phyloP scores from a whole-genome alignment of 2,113 vertebrate species.

The Crotalus viridis region DNA sequence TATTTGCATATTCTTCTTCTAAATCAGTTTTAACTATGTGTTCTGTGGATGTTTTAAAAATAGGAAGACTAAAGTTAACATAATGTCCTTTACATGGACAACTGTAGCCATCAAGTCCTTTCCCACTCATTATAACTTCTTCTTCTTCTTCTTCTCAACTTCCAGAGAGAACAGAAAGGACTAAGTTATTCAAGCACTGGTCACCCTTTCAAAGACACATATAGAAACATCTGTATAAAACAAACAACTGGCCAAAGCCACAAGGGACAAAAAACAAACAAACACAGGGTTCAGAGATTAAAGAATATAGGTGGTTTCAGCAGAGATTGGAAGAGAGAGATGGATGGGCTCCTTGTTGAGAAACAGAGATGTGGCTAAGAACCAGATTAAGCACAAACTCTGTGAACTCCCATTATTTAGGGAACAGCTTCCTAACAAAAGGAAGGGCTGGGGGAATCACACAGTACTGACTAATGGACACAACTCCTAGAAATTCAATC shows the following conservation, averaged over 20 bases:
- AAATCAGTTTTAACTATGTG: not conserved
- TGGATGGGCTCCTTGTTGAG: not conserved
- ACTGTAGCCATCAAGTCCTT: not conserved
- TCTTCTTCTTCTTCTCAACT: too few relatives aligned
- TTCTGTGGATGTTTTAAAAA: not conserved
- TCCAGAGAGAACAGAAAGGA: too few relatives aligned
- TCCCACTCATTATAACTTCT: not conserved
- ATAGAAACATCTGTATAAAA: too few relatives aligned
- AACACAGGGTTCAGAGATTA: not conserved
- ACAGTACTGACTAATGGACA: not conserved
- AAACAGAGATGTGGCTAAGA: rapidly evolving
- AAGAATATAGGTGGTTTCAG: constrained; percentile 20
- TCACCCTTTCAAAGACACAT: too few relatives aligned
- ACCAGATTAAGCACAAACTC: not conserved
- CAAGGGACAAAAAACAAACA: too few relatives aligned
- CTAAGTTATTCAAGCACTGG: too few relatives aligned
- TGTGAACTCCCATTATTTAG: not conserved
- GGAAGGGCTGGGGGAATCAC: rapidly evolving
- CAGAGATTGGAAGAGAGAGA: not conserved
- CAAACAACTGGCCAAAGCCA: too few relatives aligned
- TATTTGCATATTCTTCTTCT: not conserved
- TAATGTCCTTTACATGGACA: not conserved
- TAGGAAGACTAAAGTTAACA: constrained; percentile 1
- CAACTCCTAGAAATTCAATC: not conserved
- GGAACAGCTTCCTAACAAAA: not conserved